Base-by-base conservation (phyloP, 2,888 invertebrate genomes). In the Acleris holmiana region DNA sequence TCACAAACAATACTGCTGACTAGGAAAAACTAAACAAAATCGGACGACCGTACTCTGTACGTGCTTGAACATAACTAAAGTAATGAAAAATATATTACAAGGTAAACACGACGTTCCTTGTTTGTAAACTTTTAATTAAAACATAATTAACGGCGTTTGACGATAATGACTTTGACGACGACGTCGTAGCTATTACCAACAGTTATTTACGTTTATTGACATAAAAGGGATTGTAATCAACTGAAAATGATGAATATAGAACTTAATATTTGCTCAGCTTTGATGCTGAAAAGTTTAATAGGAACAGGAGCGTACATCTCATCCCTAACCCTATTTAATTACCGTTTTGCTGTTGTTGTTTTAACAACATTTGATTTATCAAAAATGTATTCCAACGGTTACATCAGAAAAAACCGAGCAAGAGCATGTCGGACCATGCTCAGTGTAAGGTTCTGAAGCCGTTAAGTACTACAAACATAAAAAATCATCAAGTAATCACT, bases 1-100 rank as follows among this genome's bases (percentile, higher is more conserved):
- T 65, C 65, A 65, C 65, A 50, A 46, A 21, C 55, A 60, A 65
- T 65, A 65, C 49, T 65, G 65, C 65, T 65, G 65, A 65, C 65
- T 19, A 41, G 58, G 46, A 47, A 41, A 55, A 63, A 53, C 51
- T 47, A 47, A 63, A 63, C 40, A 46, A 53, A 58, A 57, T 35
- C 15, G 57, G 17, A 44, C 25, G 47, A 21, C 13, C 49, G 57
- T 40, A 29, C 29, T 7, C 29, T 8, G 29, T 29, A 40, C 56
- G 56, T 62, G 56, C 49, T 17, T 19, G 19, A 41, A 41, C 25
- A 19, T 21, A 40, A 55, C 41, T 25, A 44, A 44, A n/a, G 40
- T 53, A 40, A 53, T 35, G 35, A 13, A 35, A 35, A 35, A 35
- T 35, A 13, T 35, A 13, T 35, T 35, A 54, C n/a, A 40, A 48